Conservation (phyloP, 1,140 invertebrate genomes). For the Belonocnema kinseyi region DNA sequence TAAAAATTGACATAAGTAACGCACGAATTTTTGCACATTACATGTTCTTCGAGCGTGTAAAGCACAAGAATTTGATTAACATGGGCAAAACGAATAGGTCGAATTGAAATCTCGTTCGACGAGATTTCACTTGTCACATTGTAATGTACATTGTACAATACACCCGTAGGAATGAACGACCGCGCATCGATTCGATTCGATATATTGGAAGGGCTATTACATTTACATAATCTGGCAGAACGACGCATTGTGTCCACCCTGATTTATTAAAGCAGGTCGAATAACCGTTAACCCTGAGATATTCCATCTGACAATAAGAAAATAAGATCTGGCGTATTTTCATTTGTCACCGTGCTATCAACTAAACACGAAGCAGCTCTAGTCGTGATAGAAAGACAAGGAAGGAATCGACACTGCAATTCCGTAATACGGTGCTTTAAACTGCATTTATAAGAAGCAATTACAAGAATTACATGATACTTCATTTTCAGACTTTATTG, state of each 20-base stretch:
- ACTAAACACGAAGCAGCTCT: neutral
- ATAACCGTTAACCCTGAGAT: conserved; percentile 33
- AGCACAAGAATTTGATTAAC: too few relatives aligned
- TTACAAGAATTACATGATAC: too few relatives aligned
- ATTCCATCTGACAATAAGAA: conserved; percentile 34
- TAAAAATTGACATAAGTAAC: too few relatives aligned
- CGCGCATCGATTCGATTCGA: neutral
- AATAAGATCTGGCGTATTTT: conserved; percentile 32
- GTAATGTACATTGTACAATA: neutral
- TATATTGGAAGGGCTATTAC: conserved; percentile 7
- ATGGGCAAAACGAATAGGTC: too few relatives aligned
- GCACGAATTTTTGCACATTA: too few relatives aligned
- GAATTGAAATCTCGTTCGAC: too few relatives aligned
- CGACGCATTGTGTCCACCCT: conserved; percentile 34
- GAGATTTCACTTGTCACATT: neutral
- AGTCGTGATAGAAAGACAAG: neutral
- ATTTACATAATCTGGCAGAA: conserved; percentile 37
- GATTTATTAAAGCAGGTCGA: conserved; percentile 36
- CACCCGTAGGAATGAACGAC: neutral
- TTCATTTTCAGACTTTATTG: too few relatives aligned
- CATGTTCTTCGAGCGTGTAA: too few relatives aligned
- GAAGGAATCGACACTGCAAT: neutral
- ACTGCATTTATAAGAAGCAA: too few relatives aligned
- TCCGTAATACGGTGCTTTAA: neutral
- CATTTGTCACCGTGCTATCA: conserved; percentile 35